Conservation (phyloP, 1,140 invertebrate species). For the Prorops nasuta region DNA sequence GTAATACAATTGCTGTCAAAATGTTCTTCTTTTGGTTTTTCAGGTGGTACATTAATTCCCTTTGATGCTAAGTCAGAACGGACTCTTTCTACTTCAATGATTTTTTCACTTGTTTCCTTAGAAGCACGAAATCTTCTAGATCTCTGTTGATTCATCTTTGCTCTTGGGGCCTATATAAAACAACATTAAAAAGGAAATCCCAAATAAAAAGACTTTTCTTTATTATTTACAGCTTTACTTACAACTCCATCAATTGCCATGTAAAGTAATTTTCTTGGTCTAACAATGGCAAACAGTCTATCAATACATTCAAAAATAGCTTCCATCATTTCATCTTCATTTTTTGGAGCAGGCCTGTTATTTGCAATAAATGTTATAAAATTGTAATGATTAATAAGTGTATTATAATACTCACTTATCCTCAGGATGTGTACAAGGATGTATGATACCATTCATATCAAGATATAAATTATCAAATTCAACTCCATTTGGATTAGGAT, state of each 20-base stretch:
- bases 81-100: slow-evolving; percentile 78
- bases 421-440: slow-evolving; percentile 99
- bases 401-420: slow-evolving; percentile 67
- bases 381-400: background rate
- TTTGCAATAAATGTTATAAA: background rate
- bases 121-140: slow-evolving; percentile 95
- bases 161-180: slow-evolving; percentile 82
- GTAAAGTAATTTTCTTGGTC: slow-evolving; percentile 92
- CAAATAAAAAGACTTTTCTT: slow-evolving; percentile 6
- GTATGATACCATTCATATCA: slow-evolving; percentile 99
- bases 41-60: slow-evolving; percentile 81
- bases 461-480: slow-evolving; percentile 99
- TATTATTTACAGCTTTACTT: slow-evolving; percentile 41
- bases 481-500: slow-evolving; percentile 94
- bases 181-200: slow-evolving; percentile 4
- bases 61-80: slow-evolving; percentile 71
- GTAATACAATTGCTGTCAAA: slow-evolving; percentile 99
- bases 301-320: slow-evolving; percentile 99
- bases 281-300: slow-evolving; percentile 89
- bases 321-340: slow-evolving; percentile 99
- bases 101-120: slow-evolving; percentile 92
- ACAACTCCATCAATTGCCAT: slow-evolving; percentile 99
- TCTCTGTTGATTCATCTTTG: slow-evolving; percentile 99
- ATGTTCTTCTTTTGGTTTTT: slow-evolving; percentile 87
- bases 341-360: slow-evolving; percentile 87